Percentiles rank a stretch among this genome's conserved stretches.
Evolutionary conservation across 1,140 invertebrate genomes (phyloP).

Genomic region (Coptotermes formosanus): DNA sequence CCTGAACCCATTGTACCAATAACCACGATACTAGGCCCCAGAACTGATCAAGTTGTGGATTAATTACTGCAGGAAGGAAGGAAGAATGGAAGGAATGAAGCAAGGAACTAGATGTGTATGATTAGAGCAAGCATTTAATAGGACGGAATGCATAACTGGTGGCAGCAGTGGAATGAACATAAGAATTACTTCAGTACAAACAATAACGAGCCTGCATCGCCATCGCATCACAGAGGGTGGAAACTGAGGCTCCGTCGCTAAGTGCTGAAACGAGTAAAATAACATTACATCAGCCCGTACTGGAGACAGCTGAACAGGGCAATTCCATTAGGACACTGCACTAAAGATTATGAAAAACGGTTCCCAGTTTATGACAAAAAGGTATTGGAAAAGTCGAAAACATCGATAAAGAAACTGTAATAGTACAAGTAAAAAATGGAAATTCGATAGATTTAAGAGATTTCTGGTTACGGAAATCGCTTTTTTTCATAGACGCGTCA

Average conservation of each 20-base stretch:
- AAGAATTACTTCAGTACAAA: too few relatives aligned
- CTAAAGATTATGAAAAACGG: conserved; percentile 12
- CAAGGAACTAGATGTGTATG: too few relatives aligned
- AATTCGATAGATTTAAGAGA: not conserved
- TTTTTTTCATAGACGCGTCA: not conserved
- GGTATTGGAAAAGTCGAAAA: not conserved
- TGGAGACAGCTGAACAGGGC: not conserved
- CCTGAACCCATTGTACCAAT: too few relatives aligned
- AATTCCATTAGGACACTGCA: not conserved
- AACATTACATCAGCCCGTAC: not conserved
- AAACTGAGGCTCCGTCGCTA: not conserved
- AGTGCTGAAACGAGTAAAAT: not conserved
- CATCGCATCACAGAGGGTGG: not conserved
- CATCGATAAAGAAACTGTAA: not conserved
- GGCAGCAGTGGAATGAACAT: too few relatives aligned
- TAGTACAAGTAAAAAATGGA: not conserved
- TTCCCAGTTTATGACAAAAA: not conserved
- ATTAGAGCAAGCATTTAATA: too few relatives aligned
- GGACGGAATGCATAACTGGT: too few relatives aligned
- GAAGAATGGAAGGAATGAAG: too few relatives aligned
- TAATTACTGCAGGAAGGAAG: too few relatives aligned
- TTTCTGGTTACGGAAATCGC: not conserved
- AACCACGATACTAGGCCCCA: too few relatives aligned
- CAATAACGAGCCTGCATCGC: not conserved
- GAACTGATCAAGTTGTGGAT: too few relatives aligned